These are phyloP conservation scores for Leptodactylus fuscus DNA, from an alignment of 2,113 vertebrate species.

Conservation along the genomic window DNA sequence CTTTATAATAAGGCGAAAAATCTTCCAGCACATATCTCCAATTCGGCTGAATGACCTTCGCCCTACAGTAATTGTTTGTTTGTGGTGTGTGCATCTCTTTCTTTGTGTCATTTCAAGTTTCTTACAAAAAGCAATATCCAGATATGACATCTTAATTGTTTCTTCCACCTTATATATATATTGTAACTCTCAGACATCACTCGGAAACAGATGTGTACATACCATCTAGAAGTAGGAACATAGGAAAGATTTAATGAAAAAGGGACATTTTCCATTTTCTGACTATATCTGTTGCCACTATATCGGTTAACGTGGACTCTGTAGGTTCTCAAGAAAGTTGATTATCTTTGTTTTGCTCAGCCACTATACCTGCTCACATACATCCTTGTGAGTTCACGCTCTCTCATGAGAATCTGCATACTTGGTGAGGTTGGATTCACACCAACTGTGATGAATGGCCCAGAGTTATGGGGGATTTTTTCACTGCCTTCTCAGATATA, in stretches of 20 bases:
- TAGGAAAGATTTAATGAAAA: not conserved
- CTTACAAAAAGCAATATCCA: conserved; percentile 20
- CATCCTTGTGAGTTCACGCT: too few species aligned
- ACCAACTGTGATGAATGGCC: too few species aligned
- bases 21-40: conserved; percentile 36
- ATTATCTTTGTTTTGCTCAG: too few species aligned
- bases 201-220: not conserved
- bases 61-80: conserved; percentile 34
- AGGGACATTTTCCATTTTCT: too few species aligned
- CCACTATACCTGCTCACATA: too few species aligned
- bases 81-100: conserved; percentile 18
- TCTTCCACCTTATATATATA: not conserved
- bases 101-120: conserved; percentile 36
- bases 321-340: too few species aligned
- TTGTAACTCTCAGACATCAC: not conserved
- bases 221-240: not conserved
- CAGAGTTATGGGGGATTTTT: too few species aligned
- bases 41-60: conserved; percentile 20
- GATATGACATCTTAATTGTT: conserved; percentile 2
- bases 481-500: too few species aligned
- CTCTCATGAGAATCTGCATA: too few species aligned
- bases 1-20: conserved; percentile 35
- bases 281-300: too few species aligned
- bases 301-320: too few species aligned
- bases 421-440: too few species aligned